Evolutionary conservation across 2,113 vertebrate genomes (phyloP).

Genomic region (Elanoides forficatus): DNA sequence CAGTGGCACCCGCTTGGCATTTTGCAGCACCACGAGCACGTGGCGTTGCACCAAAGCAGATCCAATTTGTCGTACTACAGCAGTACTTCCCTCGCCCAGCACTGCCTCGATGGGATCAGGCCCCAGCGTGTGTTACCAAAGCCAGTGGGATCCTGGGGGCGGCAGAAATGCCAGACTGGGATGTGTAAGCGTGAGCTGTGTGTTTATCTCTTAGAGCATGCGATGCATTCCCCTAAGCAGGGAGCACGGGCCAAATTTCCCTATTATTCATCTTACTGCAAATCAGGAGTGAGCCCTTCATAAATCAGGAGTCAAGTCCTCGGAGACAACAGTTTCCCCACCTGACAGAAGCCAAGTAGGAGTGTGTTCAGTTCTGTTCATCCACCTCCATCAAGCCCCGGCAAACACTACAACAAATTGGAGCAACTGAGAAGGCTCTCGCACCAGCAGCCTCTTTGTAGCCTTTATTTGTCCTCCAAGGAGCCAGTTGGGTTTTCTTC

Average conservation of each 20-base stretch:
- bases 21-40: background rate
- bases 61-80: rapidly evolving
- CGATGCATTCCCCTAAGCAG: background rate
- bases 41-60: background rate
- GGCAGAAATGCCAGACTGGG: background rate
- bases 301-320: background rate
- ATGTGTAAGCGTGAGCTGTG: background rate
- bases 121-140: rapidly evolving
- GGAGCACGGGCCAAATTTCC: background rate
- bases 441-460: background rate
- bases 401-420: background rate
- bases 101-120: background rate
- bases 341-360: background rate
- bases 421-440: background rate
- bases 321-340: background rate
- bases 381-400: background rate
- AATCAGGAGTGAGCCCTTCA: background rate
- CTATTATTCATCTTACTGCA: background rate
- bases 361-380: rapidly evolving
- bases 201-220: background rate
- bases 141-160: background rate
- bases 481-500: background rate
- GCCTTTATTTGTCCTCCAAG: background rate
- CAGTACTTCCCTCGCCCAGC: background rate
- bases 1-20: background rate